Percentiles rank a stretch among this genome's conserved stretches.
phyloP scores from a whole-genome alignment of 2,797 vertebrate genomes.

The Peromyscus melanophrys region DNA sequence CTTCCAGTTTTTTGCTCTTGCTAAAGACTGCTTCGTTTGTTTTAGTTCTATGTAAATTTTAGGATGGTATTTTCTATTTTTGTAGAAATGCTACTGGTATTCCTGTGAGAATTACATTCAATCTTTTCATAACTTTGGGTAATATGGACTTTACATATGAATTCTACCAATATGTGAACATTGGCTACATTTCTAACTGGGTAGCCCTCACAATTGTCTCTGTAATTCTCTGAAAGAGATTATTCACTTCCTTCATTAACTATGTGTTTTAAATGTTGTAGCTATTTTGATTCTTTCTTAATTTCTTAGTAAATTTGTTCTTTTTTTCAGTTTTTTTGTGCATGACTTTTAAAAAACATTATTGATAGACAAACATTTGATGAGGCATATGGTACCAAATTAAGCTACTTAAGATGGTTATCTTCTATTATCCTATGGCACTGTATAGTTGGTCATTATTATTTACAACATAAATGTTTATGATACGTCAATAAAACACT shows the following conservation, averaged over 20 bases:
- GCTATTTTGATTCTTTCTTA: not conserved
- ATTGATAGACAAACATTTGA: not conserved
- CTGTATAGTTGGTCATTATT: not conserved
- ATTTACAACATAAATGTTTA: not conserved
- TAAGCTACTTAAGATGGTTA: not conserved
- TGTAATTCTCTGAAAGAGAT: not conserved
- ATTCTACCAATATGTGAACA: not conserved
- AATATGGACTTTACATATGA: not conserved
- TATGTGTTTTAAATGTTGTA: too few relatives aligned
- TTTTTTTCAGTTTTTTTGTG: not conserved
- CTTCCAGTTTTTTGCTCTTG: not conserved
- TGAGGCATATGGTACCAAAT: not conserved
- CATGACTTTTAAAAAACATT: not conserved
- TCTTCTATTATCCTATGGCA: not conserved
- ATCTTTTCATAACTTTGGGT: not conserved
- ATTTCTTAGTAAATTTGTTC: not conserved
- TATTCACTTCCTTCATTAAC: not conserved
- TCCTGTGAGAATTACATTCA: not conserved
- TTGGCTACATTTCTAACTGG: not conserved
- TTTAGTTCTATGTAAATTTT: not conserved
- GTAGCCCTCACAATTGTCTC: not conserved
- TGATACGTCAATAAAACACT: not conserved
- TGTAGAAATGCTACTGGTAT: not conserved
- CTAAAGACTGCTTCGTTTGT: not conserved
- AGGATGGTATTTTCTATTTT: not conserved